Evolutionary conservation across 2,113 vertebrate genomes (phyloP).

Genomic region (Sander vitreus): DNA sequence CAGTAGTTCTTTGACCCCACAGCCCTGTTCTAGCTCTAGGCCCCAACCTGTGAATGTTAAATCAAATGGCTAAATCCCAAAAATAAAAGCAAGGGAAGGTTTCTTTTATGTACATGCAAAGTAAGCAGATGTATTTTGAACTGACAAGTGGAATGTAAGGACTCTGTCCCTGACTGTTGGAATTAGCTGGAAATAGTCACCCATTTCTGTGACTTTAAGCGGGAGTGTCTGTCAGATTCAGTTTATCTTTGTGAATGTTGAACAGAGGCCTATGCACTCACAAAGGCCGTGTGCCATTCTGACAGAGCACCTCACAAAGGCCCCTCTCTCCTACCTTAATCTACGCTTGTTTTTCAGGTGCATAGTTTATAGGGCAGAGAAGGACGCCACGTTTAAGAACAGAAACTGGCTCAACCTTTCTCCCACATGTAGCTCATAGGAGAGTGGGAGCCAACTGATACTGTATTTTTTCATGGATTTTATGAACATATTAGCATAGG

Average conservation of each 20-base stretch:
- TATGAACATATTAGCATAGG: conserved; percentile 64
- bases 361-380: conserved; percentile 48
- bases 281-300: conserved; percentile 53
- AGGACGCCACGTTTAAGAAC: conserved; percentile 25
- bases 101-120: conserved; percentile 50
- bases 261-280: conserved; percentile 76
- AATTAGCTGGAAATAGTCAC: conserved; percentile 26
- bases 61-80: conserved; percentile 74
- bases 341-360: conserved; percentile 51
- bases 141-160: conserved; percentile 81
- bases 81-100: conserved; percentile 68
- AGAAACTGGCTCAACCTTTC: conserved; percentile 31
- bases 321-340: conserved; percentile 56
- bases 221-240: conserved; percentile 48
- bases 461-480: conserved; percentile 80
- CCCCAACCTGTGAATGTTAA: conserved; percentile 74
- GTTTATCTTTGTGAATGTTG: conserved; percentile 69
- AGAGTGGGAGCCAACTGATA: conserved; percentile 62
- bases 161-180: conserved; percentile 51
- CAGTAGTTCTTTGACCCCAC: conserved; percentile 40
- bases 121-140: conserved; percentile 71
- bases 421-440: conserved; percentile 70
- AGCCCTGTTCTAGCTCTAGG: conserved; percentile 40
- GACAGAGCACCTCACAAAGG: conserved; percentile 59
- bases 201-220: conserved; percentile 30